Base-by-base conservation (phyloP, 2,113 vertebrate species). In the Helogale parvula region DNA sequence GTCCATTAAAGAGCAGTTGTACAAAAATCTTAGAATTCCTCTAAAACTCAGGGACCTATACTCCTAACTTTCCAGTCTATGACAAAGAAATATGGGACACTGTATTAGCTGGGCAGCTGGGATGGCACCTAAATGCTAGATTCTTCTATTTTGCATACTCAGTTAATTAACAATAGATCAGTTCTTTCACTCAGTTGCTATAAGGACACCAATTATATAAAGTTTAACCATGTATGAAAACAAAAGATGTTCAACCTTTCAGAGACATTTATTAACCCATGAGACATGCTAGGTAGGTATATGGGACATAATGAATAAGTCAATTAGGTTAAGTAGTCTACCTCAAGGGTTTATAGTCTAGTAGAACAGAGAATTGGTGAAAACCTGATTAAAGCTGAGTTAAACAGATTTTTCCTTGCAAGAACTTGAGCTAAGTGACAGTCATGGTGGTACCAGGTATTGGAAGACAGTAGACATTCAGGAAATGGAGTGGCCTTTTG, bases 221-320 rank as follows among this genome's bases (percentile, higher is more conserved):
- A 80, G 63, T 63, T 88, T 68, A 93, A 84, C 16, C 63, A 88
- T 52, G 83, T 84, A 91, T 84, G 82, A 52, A 90, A 88, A 96
- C 35, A 95, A 71, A 7, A 54, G 25, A 92, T 82, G 41, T 92
- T 87, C n/a, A 90, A 35, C 25, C 13, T 77, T 95, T 71, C 76
- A 93, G 52, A 91, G 83, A 21, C 9, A 93, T 63, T 35, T 95
- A 91, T 35, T 81, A 93, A 94, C 83, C 17, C 69, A 88, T 57
- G 21, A 93, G 69, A n/a, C 38, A 88, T 7, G 23, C 1, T 57
- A 91, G 35, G 27, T 88, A 14, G 33, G 27, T 88, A 14, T 86
- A 80, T 41, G 52, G 35, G 33, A 93, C 45, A 91, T 63, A 95
- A 90, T 65, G 54, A 77, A 33, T 80, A 69, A 89, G 23, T 94